A percentile compares a stretch with the other conserved stretches of the same genome.
Conservation (phyloP, 53 echinoderm and acorn worm species). For the Holothuria leucospilota region DNA sequence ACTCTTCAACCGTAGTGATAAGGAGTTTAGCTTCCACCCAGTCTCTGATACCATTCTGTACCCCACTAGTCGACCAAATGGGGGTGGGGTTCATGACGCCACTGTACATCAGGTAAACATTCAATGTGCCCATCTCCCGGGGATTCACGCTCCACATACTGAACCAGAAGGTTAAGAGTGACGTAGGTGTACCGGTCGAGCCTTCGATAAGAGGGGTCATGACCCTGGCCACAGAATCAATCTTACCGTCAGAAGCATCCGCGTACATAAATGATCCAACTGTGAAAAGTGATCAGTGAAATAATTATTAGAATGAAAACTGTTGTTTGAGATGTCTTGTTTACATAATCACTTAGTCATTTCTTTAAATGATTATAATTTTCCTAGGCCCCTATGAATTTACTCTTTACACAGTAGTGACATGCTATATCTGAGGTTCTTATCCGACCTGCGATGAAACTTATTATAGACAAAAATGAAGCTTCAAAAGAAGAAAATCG, state of each 20-base stretch:
- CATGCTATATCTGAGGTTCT: too few species aligned
- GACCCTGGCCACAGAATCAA: slow-evolving; percentile 15
- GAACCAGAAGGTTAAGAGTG: slow-evolving; percentile 68
- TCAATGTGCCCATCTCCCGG: slow-evolving; percentile 75
- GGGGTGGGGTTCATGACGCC: slow-evolving; percentile 33
- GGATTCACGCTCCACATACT: slow-evolving; percentile 69
- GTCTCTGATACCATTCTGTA: slow-evolving; percentile 56
- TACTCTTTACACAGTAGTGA: too few species aligned
- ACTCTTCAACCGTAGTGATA: background rate
- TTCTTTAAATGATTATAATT: too few species aligned
- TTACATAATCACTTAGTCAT: too few species aligned
- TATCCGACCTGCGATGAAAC: too few species aligned
- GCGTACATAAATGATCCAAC: slow-evolving; percentile 38
- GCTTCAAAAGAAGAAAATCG: too few species aligned
- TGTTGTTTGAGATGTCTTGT: too few species aligned
- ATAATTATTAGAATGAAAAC: too few species aligned
- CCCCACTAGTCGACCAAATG: slow-evolving; percentile 48
- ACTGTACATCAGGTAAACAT: slow-evolving; percentile 59
- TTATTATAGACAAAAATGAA: too few species aligned
- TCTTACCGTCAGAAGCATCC: slow-evolving; percentile 31
- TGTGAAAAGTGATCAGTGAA: background rate
- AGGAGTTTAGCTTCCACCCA: slow-evolving; percentile 35
- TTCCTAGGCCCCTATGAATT: too few species aligned
- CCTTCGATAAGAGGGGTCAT: slow-evolving; percentile 38
- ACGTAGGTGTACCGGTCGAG: background rate